These are phyloP conservation scores for Progne subis DNA, from an alignment of 2,113 vertebrate species.

Conservation along the genomic window DNA sequence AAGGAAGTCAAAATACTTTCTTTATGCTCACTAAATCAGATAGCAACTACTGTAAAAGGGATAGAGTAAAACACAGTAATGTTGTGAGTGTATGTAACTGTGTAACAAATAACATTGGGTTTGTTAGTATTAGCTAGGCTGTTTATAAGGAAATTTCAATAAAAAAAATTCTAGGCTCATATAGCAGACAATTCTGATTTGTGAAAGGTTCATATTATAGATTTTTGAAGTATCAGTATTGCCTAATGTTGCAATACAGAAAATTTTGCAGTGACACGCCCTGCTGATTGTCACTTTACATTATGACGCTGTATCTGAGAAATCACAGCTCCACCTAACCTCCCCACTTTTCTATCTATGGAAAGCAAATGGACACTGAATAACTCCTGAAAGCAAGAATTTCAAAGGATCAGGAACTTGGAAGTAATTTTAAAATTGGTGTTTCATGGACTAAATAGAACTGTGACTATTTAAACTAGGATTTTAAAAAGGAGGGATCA, in stretches of 20 bases:
- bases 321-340: conserved; percentile 28
- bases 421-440: conserved; percentile 55
- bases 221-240: conserved; percentile 70
- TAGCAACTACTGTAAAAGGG: conserved; percentile 28
- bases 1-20: not conserved
- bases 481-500: not conserved
- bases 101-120: not conserved
- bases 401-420: conserved; percentile 47
- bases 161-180: conserved; percentile 31
- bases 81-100: conserved; percentile 19
- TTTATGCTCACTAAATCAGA: conserved; percentile 35
- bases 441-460: conserved; percentile 33
- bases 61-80: not conserved
- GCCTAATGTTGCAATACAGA: conserved; percentile 48
- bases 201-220: conserved; percentile 52
- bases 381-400: conserved; percentile 45
- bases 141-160: conserved; percentile 58
- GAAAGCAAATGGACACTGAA: conserved; percentile 47
- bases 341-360: not conserved
- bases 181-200: conserved; percentile 22
- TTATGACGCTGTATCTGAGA: conserved; percentile 63
- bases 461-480: not conserved
- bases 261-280: conserved; percentile 59
- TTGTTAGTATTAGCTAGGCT: conserved; percentile 2
- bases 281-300: conserved; percentile 63